These are phyloP conservation scores for Erebia palarica DNA, from an alignment of 2,888 invertebrate species.

Conservation along the genomic window DNA sequence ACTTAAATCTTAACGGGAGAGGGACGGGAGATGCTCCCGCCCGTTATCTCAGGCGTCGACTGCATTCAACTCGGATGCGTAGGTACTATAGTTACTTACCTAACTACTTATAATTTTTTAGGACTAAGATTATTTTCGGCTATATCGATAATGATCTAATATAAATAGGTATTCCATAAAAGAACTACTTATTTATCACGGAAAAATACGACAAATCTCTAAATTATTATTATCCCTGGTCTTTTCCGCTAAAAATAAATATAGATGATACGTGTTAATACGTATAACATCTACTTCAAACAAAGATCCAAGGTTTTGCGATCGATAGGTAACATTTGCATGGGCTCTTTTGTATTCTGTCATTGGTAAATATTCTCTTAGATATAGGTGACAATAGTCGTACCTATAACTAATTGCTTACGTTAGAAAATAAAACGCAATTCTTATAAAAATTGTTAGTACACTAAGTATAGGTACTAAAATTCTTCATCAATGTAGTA, in stretches of 20 bases:
- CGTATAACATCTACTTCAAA: slow-evolving; percentile 5
- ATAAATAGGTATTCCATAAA: too few relatives aligned
- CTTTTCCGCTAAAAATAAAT: not conserved
- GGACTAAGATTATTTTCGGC: too few relatives aligned
- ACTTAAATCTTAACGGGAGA: too few relatives aligned
- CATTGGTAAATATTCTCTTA: not conserved
- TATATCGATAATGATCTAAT: too few relatives aligned
- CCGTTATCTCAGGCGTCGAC: too few relatives aligned
- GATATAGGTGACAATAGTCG: not conserved
- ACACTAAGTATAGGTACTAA: too few relatives aligned
- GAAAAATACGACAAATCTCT: not conserved
- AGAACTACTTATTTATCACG: too few relatives aligned
- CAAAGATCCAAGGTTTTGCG: slow-evolving; percentile 15
- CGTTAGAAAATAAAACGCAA: not conserved
- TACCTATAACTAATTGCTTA: not conserved
- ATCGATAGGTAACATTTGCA: slow-evolving; percentile 12
- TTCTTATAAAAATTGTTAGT: not conserved
- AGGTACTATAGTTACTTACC: too few relatives aligned
- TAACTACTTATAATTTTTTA: too few relatives aligned
- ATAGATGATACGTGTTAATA: not conserved
- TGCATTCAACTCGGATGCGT: too few relatives aligned
- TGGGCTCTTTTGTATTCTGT: slow-evolving; percentile 8
- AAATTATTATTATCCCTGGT: not conserved
- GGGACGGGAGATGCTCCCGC: too few relatives aligned
- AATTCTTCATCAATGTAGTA: too few relatives aligned